phyloP scores from a whole-genome alignment of 2,113 vertebrate genomes.

The Chunga burmeisteri region DNA sequence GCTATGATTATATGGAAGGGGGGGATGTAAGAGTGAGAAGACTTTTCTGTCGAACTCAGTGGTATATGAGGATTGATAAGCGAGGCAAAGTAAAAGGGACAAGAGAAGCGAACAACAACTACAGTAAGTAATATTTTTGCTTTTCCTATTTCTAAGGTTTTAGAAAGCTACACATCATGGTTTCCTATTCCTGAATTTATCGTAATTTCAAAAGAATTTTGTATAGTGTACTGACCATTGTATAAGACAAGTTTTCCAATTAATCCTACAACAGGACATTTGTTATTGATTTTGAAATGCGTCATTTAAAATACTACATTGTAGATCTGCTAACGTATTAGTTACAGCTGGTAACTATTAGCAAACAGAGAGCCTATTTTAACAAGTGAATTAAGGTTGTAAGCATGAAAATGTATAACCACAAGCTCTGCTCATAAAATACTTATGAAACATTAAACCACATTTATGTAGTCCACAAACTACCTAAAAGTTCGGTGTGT shows the following conservation, averaged over 20 bases:
- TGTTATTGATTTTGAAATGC: conserved; percentile 65
- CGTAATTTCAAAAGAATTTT: neutral
- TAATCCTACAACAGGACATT: conserved; percentile 50
- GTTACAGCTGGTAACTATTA: conserved; percentile 67
- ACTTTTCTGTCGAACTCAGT: conserved; percentile 96
- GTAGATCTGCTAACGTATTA: conserved; percentile 63
- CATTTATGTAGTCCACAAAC: neutral
- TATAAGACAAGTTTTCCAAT: neutral
- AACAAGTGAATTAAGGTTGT: conserved; percentile 68
- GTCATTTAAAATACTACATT: conserved; percentile 60
- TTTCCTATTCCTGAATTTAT: neutral
- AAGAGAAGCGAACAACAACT: conserved; percentile 91
- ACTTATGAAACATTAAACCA: conserved; percentile 23
- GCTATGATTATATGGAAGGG: conserved; percentile 99
- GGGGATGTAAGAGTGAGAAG: conserved; percentile 95
- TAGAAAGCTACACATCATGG: neutral
- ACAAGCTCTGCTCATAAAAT: conserved; percentile 46
- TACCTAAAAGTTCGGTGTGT: neutral
- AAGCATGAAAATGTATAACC: conserved; percentile 44
- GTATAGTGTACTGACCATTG: neutral
- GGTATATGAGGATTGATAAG: conserved; percentile 97
- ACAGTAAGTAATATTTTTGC: conserved; percentile 86
- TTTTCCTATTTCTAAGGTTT: neutral
- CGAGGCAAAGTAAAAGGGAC: conserved; percentile 93
- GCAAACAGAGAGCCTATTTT: conserved; percentile 53